Evolutionary conservation across 1,140 invertebrate species (phyloP).

Genomic region (Procambarus virginalis): DNA sequence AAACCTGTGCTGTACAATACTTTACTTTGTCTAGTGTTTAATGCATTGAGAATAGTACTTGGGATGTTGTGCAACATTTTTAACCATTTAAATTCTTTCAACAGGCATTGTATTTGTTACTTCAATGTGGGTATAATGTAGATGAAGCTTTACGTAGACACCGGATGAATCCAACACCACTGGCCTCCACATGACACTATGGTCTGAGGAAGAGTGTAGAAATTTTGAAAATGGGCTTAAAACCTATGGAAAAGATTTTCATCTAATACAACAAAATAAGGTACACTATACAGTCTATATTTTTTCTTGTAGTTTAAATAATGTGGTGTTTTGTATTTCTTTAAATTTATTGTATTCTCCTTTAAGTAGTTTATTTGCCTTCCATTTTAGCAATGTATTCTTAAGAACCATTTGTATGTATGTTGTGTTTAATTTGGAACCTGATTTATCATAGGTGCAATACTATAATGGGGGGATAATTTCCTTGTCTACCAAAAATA

Average conservation of each 20-base stretch:
- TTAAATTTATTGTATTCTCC: neutral
- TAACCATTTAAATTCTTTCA: neutral
- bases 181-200: constrained; percentile 86
- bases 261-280: constrained; percentile 94
- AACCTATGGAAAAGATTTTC: constrained; percentile 96
- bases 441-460: too few relatives aligned
- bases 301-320: neutral
- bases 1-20: too few relatives aligned
- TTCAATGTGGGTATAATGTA: constrained; percentile 95
- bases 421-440: neutral
- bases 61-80: too few relatives aligned
- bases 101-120: constrained; percentile 90
- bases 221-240: constrained; percentile 97
- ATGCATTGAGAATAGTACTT: too few relatives aligned
- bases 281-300: constrained; percentile 75
- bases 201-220: constrained; percentile 98
- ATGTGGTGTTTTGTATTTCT: neutral
- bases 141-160: constrained; percentile 90
- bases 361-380: neutral
- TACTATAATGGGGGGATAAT: too few relatives aligned
- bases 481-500: too few relatives aligned
- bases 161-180: constrained; percentile 85
- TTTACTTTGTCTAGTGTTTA: too few relatives aligned
- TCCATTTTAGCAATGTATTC: neutral
- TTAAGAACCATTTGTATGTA: neutral